A percentile compares a stretch with the other conserved stretches of the same genome.
Conservation (phyloP, 2,888 invertebrate genomes). For the Trichopria drosophilae region DNA sequence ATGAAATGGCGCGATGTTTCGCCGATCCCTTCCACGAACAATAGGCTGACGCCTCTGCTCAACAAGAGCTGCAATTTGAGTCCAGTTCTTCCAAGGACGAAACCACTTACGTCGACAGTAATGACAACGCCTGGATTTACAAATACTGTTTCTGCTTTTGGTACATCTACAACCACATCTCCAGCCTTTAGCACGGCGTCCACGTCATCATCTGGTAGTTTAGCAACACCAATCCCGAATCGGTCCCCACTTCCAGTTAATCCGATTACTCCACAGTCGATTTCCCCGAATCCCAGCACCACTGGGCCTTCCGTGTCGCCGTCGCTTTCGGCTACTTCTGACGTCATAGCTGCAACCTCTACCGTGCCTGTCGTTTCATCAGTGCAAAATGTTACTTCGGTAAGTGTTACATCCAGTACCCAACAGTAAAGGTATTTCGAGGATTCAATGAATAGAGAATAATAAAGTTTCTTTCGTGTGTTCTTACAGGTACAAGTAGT, state of each 20-base stretch:
- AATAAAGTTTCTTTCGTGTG: conserved; percentile 1
- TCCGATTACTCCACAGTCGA: conserved; percentile 39
- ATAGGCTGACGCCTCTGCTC: conserved; percentile 50
- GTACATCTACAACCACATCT: conserved; percentile 48
- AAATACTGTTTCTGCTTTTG: conserved; percentile 41
- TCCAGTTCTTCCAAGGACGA: conserved; percentile 46
- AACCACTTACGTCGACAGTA: conserved; percentile 34
- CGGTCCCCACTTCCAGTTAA: conserved; percentile 48
- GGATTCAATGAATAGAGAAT: background rate
- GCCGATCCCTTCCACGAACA: conserved; percentile 41
- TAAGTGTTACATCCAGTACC: background rate
- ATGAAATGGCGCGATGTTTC: conserved; percentile 47
- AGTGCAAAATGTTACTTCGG: background rate
- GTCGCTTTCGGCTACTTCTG: conserved; percentile 14
- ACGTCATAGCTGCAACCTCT: background rate
- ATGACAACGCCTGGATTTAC: conserved; percentile 40
- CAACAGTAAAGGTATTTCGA: background rate
- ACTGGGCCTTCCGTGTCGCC: conserved; percentile 44
- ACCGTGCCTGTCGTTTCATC: background rate
- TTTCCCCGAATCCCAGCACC: conserved; percentile 44
- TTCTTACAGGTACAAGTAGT: conserved; percentile 54
- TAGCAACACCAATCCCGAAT: conserved; percentile 40
- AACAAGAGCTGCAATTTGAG: conserved; percentile 49
- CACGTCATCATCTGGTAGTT: conserved; percentile 50
- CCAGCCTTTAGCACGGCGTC: conserved; percentile 55